Conservation (phyloP, 2,888 invertebrate genomes). For the Epirrita christyi region DNA sequence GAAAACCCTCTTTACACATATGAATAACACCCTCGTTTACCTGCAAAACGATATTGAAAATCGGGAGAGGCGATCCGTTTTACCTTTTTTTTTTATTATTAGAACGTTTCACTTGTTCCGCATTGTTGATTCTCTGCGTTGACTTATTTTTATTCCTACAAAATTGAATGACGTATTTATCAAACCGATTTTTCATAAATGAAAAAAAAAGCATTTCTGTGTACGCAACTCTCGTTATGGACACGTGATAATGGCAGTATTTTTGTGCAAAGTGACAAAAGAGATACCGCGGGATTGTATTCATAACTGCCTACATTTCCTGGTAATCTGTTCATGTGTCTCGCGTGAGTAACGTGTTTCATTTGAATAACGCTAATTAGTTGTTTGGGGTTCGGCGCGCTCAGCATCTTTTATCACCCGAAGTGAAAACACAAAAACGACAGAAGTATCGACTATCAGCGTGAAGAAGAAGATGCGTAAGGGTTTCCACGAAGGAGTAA, state of each 20-base stretch:
- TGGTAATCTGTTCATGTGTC: slow-evolving; percentile 23
- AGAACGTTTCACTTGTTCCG: slow-evolving; percentile 75
- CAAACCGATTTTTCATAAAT: slow-evolving; percentile 55
- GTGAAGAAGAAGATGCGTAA: slow-evolving; percentile 27
- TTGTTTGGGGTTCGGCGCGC: slow-evolving; percentile 44
- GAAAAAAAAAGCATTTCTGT: slow-evolving; percentile 51
- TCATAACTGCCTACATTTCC: slow-evolving; percentile 45
- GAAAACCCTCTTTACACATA: slow-evolving; percentile 63
- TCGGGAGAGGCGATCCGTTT: slow-evolving; percentile 65
- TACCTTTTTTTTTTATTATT: slow-evolving; percentile 68
- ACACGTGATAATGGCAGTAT: slow-evolving; percentile 41
- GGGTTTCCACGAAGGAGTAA: slow-evolving; percentile 57
- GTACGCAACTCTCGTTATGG: slow-evolving; percentile 49
- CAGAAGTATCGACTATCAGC: slow-evolving; percentile 29
- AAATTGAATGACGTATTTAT: slow-evolving; percentile 70
- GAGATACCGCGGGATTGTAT: slow-evolving; percentile 36
- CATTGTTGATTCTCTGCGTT: slow-evolving; percentile 69
- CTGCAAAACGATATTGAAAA: slow-evolving; percentile 73
- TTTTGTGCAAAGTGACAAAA: slow-evolving; percentile 56
- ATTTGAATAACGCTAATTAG: slow-evolving; percentile 56
- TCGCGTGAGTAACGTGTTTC: slow-evolving; percentile 45
- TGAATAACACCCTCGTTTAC: slow-evolving; percentile 70
- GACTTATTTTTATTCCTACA: slow-evolving; percentile 66
- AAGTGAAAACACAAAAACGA: slow-evolving; percentile 37
- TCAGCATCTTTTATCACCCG: slow-evolving; percentile 6